These are phyloP conservation scores for Cotesia typhae DNA, from an alignment of 1,140 invertebrate genomes.

Conservation along the genomic window DNA sequence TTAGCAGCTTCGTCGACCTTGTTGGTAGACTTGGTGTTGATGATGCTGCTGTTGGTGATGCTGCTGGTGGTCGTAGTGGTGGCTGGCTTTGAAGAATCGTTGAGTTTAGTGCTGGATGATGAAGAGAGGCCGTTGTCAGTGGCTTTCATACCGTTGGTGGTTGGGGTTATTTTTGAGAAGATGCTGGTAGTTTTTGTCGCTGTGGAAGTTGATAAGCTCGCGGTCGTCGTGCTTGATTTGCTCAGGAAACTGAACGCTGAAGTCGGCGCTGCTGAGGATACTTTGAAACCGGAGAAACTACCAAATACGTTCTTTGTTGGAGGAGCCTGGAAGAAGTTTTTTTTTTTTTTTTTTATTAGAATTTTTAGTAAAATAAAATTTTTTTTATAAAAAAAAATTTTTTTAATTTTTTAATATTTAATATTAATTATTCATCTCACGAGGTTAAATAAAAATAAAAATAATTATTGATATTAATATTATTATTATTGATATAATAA, in stretches of 20 bases:
- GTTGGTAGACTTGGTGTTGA: conserved; percentile 44
- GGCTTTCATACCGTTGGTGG: background rate
- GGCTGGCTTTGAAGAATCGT: background rate
- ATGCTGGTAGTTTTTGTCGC: conserved; percentile 37
- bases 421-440: conserved; percentile 31
- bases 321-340: conserved; percentile 59
- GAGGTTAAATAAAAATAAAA: no score
- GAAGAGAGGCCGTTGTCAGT: conserved; percentile 47
- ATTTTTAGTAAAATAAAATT: no score
- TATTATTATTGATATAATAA: conserved; percentile 16
- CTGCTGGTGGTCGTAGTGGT: conserved; percentile 46
- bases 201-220: conserved; percentile 9
- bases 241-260: conserved; percentile 72
- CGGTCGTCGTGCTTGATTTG: conserved; percentile 51
- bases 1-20: conserved; percentile 51
- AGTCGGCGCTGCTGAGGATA: conserved; percentile 48
- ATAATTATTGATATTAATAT: no score
- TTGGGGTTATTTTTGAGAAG: conserved; percentile 38
- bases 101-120: conserved; percentile 38
- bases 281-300: conserved; percentile 72
- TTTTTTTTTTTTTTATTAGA: background rate
- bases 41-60: conserved; percentile 39
- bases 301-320: conserved; percentile 70
- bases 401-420: background rate
- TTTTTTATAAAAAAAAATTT: no score